phyloP scores from a whole-genome alignment of 2,113 vertebrate genomes.

The Macroglossus sobrinus region DNA sequence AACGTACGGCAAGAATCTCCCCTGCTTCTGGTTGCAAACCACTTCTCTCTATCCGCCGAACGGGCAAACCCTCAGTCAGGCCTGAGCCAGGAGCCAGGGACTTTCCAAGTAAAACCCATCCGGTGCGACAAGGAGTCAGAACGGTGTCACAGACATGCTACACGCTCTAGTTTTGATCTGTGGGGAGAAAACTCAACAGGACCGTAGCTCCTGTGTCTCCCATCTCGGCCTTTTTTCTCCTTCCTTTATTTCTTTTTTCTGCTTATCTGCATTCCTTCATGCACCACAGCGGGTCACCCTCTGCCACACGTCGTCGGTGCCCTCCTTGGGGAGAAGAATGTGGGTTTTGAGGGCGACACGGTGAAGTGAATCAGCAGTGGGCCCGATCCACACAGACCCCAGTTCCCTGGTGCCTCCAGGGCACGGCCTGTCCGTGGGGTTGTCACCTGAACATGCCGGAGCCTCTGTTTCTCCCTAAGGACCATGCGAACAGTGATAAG shows the following conservation, averaged over 20 bases:
- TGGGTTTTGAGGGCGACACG: not conserved
- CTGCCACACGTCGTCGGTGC: not conserved
- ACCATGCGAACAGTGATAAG: not conserved
- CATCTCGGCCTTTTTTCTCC: not conserved
- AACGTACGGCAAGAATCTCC: not conserved
- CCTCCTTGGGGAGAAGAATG: not conserved
- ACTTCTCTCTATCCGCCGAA: not conserved
- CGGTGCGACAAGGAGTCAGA: not conserved
- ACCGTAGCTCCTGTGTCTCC: not conserved
- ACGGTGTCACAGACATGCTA: not conserved
- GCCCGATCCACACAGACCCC: not conserved
- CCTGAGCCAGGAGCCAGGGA: not conserved
- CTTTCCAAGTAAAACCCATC: not conserved
- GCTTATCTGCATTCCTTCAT: not conserved
- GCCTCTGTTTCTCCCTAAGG: not conserved
- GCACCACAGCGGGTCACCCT: not conserved
- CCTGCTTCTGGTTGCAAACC: not conserved
- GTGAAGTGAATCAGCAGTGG: not conserved
- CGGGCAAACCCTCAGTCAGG: not conserved
- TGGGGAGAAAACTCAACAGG: not conserved
- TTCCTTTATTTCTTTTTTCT: not conserved
- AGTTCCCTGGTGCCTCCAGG: not conserved
- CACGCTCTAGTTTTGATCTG: not conserved
- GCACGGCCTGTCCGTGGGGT: not conserved
- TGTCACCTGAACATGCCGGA: not conserved